Evolutionary conservation across 2,797 vertebrate species (phyloP).

Genomic region (Liparis tanakae): DNA sequence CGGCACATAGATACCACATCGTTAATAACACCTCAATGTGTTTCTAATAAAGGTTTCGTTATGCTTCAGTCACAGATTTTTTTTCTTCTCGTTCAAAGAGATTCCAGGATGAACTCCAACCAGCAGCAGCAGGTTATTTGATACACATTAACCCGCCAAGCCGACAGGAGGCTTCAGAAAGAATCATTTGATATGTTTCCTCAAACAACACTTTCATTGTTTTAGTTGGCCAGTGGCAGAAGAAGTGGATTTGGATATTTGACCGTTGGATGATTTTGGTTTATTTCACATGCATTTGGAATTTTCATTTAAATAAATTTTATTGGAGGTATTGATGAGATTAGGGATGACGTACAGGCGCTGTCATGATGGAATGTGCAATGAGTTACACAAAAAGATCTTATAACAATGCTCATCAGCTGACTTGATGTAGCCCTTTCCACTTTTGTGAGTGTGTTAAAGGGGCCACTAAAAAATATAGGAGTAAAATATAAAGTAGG

Average conservation of each 20-base stretch:
- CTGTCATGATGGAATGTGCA: neutral
- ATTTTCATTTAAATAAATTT: neutral
- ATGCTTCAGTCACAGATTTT: slow-evolving; percentile 4
- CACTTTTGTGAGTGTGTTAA: neutral
- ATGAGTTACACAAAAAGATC: neutral
- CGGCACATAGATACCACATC: neutral
- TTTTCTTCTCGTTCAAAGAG: neutral
- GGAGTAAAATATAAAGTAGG: neutral
- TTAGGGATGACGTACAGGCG: neutral
- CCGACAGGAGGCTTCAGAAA: slow-evolving; percentile 11
- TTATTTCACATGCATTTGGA: slow-evolving; percentile 11
- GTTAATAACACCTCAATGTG: neutral
- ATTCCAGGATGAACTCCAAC: slow-evolving; percentile 16
- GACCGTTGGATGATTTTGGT: neutral
- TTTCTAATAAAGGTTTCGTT: slow-evolving; percentile 28
- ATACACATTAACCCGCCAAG: slow-evolving; percentile 10
- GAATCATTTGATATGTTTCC: slow-evolving; percentile 40
- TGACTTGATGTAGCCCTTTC: neutral
- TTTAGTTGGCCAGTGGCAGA: neutral
- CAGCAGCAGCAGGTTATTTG: slow-evolving; percentile 11
- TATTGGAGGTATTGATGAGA: neutral
- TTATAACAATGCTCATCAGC: neutral
- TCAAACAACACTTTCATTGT: slow-evolving; percentile 11
- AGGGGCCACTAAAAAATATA: neutral
- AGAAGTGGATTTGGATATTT: neutral